These are phyloP conservation scores for Limenitis camilla DNA, from an alignment of 2,888 invertebrate genomes.

Conservation along the genomic window DNA sequence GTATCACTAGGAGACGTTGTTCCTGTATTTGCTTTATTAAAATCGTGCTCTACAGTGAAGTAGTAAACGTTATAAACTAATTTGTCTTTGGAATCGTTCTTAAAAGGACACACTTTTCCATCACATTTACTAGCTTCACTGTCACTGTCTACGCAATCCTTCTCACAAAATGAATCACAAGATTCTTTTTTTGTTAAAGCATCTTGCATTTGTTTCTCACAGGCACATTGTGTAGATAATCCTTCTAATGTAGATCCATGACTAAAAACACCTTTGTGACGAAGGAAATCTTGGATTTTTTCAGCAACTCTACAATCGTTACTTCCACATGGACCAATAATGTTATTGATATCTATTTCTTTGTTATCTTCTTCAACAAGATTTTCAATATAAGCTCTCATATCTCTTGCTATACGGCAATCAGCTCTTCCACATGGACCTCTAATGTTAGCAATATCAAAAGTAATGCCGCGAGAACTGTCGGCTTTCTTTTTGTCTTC, in stretches of 20 bases:
- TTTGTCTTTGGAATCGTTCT: slow-evolving; percentile 24
- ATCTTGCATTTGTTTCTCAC: slow-evolving; percentile 51
- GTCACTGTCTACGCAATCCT: slow-evolving; percentile 42
- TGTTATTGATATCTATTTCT: slow-evolving; percentile 47
- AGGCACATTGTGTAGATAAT: slow-evolving; percentile 61
- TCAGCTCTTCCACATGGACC: slow-evolving; percentile 64
- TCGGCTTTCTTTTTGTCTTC: slow-evolving; percentile 37
- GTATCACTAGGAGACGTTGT: slow-evolving; percentile 26
- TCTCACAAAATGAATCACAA: slow-evolving; percentile 42
- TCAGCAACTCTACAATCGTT: slow-evolving; percentile 54
- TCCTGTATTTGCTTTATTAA: slow-evolving; percentile 31
- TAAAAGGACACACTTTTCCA: slow-evolving; percentile 45
- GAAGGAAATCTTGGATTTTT: slow-evolving; percentile 55
- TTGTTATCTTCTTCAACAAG: slow-evolving; percentile 56
- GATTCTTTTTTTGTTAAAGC: slow-evolving; percentile 39
- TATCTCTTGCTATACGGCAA: slow-evolving; percentile 59
- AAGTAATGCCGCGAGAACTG: slow-evolving; percentile 33
- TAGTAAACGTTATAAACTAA: slow-evolving; percentile 55
- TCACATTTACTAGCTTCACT: slow-evolving; percentile 40
- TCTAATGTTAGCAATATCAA: slow-evolving; percentile 59
- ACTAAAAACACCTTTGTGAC: slow-evolving; percentile 51
- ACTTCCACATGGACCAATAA: slow-evolving; percentile 64
- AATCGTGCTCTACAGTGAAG: slow-evolving; percentile 57
- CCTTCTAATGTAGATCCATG: slow-evolving; percentile 41
- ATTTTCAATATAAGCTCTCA: slow-evolving; percentile 58